Base-by-base conservation (phyloP, 2,888 invertebrate species). In the Ypsolopha sequella region DNA sequence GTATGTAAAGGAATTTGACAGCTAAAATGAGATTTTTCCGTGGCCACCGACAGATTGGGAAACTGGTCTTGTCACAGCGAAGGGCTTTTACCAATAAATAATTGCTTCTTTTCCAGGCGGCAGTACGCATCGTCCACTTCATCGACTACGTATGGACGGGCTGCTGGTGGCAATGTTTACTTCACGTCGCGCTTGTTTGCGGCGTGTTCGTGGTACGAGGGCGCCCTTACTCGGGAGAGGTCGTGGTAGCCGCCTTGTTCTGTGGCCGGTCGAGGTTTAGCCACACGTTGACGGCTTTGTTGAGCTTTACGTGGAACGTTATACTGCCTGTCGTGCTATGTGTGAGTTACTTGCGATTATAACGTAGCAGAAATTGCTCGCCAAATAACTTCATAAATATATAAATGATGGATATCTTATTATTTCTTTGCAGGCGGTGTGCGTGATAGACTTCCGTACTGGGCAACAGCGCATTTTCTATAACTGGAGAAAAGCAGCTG, bases 251-350 rank as follows among this genome's bases (percentile, higher is more conserved):
- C 10, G 88, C 89, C n/a, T 69, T 84, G 53, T 81, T 74, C 60
- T 66, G 69, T 11, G 73, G 82, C 10, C 68, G 80, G 0, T 76
- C 78, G 14, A 54, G 64, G 0, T 56, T 82, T 38, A 58, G 70
- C 24, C 70, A 72, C 11, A 63, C 91, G 86, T 88, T 88, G 7
- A 92, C 91, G 6, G 91, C 93, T 8, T 76, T 95, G 54, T 74
- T 94, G 24, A 93, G 94, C 6, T 94, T 96, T 68, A 92, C 92
- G 0, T 97, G 96, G 96, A 96, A 95, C 66, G 94, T 96, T 2
- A 86, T 95, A 51, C 76, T 96, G 62, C 96, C 96, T 0, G 93
- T 95, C 51, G 89, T 93, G 7, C 80, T 96, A 50, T 91, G 95
- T 84, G 94, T 95, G 64, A 84, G 87, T 80, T 1, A 11, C 14